Conservation (phyloP, 2,113 vertebrate species). For the Myodes glareolus region DNA sequence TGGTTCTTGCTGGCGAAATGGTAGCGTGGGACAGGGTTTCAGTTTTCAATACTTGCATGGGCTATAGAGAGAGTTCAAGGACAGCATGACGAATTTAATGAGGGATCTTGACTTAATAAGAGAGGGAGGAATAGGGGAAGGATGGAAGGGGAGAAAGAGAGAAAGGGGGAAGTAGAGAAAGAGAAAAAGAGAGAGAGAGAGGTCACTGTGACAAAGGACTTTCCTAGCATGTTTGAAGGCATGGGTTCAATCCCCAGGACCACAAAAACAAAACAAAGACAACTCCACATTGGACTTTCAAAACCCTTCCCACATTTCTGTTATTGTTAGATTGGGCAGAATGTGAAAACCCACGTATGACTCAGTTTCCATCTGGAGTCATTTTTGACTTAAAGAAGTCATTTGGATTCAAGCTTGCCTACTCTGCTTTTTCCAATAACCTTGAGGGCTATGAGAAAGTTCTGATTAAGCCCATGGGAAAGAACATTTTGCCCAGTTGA, state of each 20-base stretch:
- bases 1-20: too few species aligned
- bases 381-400: too few species aligned
- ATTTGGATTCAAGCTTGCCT: too few species aligned
- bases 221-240: not conserved
- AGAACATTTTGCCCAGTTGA: too few species aligned
- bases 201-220: not conserved
- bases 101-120: not conserved
- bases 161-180: too few species aligned
- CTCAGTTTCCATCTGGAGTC: too few species aligned
- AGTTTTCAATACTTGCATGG: not conserved
- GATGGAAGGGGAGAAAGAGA: not conserved
- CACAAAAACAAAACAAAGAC: not conserved
- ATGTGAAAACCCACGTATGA: too few species aligned
- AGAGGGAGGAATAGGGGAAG: not conserved
- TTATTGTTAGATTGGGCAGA: not conserved
- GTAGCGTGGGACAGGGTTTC: not conserved
- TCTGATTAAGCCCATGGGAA: too few species aligned
- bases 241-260: not conserved
- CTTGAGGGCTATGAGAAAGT: too few species aligned
- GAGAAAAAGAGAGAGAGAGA: not conserved
- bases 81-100: not conserved
- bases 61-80: not conserved
- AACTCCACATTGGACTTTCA: not conserved
- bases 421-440: too few species aligned
- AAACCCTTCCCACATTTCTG: not conserved